Base-by-base conservation (phyloP, 2,113 vertebrate species). In the Thermophis baileyi region DNA sequence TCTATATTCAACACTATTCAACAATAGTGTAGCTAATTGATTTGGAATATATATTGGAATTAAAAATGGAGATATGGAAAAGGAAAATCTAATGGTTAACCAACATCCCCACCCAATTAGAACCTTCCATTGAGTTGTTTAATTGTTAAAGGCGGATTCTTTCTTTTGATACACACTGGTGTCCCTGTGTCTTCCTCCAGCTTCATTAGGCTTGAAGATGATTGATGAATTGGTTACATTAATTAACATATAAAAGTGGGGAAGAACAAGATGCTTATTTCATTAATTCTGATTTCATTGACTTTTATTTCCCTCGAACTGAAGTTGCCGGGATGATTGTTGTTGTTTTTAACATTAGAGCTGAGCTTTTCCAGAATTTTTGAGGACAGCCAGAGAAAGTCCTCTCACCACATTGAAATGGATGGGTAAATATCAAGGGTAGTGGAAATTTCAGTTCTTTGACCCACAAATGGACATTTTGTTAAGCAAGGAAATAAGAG, bases 201-300 rank as follows among this genome's bases (percentile, higher is more conserved):
- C 44, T 88, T 93, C 85, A 90, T 16, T 94, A 93, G 54, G 47
- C 88, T 94, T 93, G 92, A 47, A 57, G 81, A 49, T 86, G n/a
- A 40, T 49, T 44, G 49, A 30, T 54, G 44, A n/a, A 91, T 63
- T 69, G 35, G 18, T 40, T 51, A 51, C 50, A 81, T 44, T 44
- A 16, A 81, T 47, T 63, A 49, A 50, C 6, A 14, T 74, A 54
- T 94, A 90, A 81, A 40, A 63, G 54, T 30, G 57, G 4, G 50
- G 88, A 85, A 85, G 47, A 85, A 81, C n/a, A 90, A 94, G 46
- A n/a, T 88, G 47, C 4, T 50, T 94, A 35, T 81, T 90, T 89
- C 18, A 57, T 85, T 30, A 30, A 55, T 30, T 85, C 53, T 91
- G 18, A 2, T 86, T n/a, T 86, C 50, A 81, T 25, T 25, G n/a